Evolutionary conservation across 1,140 invertebrate genomes (phyloP).

Genomic region (Orchesella cincta): DNA sequence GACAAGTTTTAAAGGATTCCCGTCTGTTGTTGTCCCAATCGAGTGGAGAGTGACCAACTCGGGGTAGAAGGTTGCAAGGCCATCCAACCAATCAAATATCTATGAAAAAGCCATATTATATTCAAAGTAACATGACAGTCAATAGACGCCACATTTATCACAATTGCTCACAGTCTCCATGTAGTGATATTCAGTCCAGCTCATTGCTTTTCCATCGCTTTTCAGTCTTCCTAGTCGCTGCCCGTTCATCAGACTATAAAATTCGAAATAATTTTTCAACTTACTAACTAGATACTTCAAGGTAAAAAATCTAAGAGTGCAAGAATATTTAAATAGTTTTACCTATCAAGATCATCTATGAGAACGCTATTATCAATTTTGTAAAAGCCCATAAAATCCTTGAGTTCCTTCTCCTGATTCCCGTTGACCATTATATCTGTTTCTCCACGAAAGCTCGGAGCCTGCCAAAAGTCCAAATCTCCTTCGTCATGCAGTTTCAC

Average conservation of each 20-base stretch:
- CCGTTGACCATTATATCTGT: slow-evolving; percentile 2
- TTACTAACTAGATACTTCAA: too few relatives aligned
- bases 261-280: neutral
- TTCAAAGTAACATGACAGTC: too few relatives aligned
- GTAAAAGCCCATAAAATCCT: slow-evolving; percentile 16
- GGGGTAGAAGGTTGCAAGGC: slow-evolving; percentile 71
- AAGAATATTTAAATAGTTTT: neutral
- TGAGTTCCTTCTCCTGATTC: slow-evolving; percentile 3
- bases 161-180: slow-evolving; percentile 14
- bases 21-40: slow-evolving; percentile 75
- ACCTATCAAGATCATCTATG: neutral
- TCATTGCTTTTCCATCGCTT: slow-evolving; percentile 19
- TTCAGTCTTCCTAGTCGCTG: slow-evolving; percentile 10
- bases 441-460: neutral
- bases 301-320: too few relatives aligned
- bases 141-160: neutral
- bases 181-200: slow-evolving; percentile 22
- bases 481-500: slow-evolving; percentile 3
- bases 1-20: slow-evolving; percentile 69
- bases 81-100: slow-evolving; percentile 73
- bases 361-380: slow-evolving; percentile 4
- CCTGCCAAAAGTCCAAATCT: slow-evolving; percentile 4
- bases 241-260: slow-evolving; percentile 3
- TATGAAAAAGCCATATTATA: slow-evolving; percentile 55
- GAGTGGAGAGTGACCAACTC: slow-evolving; percentile 65